phyloP scores from a whole-genome alignment of 1,140 invertebrate genomes.

The Bombus fervidus region DNA sequence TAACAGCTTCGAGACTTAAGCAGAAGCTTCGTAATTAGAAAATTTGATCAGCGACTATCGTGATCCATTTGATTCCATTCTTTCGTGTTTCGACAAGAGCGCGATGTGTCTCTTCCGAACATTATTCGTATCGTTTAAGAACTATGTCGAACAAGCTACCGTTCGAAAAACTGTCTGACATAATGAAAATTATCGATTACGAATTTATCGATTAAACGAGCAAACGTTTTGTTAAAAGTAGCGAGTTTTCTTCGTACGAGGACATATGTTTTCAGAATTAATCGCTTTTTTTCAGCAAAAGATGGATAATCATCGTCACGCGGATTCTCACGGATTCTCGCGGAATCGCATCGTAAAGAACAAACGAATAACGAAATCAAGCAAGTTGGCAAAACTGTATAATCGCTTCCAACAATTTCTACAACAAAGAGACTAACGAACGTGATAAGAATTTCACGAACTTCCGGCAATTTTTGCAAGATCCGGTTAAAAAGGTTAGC shows the following conservation, averaged over 20 bases:
- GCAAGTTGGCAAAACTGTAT: neutral
- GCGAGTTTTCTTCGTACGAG: too few relatives aligned
- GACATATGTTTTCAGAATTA: too few relatives aligned
- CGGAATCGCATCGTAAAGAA: neutral
- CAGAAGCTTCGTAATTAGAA: neutral
- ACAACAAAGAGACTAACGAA: neutral
- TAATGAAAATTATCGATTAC: too few relatives aligned
- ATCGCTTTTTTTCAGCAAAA: too few relatives aligned
- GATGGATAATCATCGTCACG: too few relatives aligned
- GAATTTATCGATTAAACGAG: too few relatives aligned
- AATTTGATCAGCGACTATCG: neutral
- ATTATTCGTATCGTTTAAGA: neutral
- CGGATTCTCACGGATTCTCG: too few relatives aligned
- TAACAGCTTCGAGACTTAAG: neutral
- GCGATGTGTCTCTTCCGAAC: neutral
- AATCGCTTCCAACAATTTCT: neutral
- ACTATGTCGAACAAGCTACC: too few relatives aligned
- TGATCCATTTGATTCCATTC: accelerated
- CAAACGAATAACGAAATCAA: neutral
- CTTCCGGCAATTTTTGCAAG: neutral
- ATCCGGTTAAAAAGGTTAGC: neutral
- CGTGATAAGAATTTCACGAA: neutral
- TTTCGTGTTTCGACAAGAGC: neutral
- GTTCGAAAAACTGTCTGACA: too few relatives aligned
- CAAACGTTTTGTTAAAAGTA: too few relatives aligned